Conservation (phyloP, 2,888 invertebrate species). For the Mermis nigrescens region DNA sequence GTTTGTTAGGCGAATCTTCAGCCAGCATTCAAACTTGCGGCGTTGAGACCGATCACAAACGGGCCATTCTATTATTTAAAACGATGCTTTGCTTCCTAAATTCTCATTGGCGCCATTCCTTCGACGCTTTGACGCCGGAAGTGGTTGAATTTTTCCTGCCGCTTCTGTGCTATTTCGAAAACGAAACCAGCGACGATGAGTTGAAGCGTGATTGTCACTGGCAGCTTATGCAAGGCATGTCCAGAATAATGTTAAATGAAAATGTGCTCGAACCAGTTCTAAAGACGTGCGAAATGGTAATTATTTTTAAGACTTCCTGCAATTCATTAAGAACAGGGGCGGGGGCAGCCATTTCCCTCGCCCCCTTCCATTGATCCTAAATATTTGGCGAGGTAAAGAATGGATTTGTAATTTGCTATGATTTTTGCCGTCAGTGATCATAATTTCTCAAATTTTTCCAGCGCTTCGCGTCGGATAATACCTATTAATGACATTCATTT, state of each 20-base stretch:
- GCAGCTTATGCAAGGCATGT: slow-evolving; percentile 19
- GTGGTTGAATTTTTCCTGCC: slow-evolving; percentile 24
- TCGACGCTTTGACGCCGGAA: background rate
- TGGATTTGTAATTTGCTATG: too few species aligned
- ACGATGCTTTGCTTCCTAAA: slow-evolving; percentile 19
- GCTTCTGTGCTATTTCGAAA: slow-evolving; percentile 44
- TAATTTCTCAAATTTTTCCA: too few species aligned
- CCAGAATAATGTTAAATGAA: slow-evolving; percentile 9
- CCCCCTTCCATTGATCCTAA: too few species aligned
- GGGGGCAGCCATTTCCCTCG: too few species aligned
- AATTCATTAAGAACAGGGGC: background rate
- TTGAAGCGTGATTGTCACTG: slow-evolving; percentile 40
- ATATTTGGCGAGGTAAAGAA: too few species aligned
- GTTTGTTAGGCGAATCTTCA: background rate
- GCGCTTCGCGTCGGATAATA: too few species aligned
- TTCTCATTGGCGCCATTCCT: slow-evolving; percentile 16
- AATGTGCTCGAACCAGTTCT: slow-evolving; percentile 14
- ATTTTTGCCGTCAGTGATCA: too few species aligned
- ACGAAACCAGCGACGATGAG: slow-evolving; percentile 58
- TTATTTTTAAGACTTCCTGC: background rate
- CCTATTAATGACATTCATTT: too few species aligned
- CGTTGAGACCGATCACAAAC: background rate
- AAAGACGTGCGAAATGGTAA: slow-evolving; percentile 12
- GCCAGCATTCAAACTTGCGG: background rate
- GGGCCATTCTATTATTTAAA: slow-evolving; percentile 19